phyloP scores from a whole-genome alignment of 2,888 invertebrate genomes.

The Anoplius nigerrimus region DNA sequence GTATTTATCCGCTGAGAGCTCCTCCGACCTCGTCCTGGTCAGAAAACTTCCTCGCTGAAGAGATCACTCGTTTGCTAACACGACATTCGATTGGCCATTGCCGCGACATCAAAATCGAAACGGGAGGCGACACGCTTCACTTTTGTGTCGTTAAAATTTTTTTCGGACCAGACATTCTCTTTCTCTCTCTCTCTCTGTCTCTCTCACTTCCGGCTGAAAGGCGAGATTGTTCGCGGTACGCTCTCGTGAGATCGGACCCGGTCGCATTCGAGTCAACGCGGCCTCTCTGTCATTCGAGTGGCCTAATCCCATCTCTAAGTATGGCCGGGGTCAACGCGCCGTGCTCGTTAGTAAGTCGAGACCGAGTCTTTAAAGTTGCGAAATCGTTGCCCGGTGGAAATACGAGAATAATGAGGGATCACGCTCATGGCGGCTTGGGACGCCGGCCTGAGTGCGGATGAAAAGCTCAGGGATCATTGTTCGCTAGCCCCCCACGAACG shows the following conservation, averaged over 20 bases:
- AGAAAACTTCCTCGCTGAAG: too few species aligned
- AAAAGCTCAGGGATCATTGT: too few species aligned
- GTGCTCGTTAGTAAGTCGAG: slow-evolving; percentile 40
- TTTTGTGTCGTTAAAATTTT: too few species aligned
- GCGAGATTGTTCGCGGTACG: neutral
- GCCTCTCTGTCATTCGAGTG: slow-evolving; percentile 27
- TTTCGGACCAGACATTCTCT: too few species aligned
- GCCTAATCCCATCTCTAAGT: slow-evolving; percentile 17
- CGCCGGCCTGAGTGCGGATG: neutral
- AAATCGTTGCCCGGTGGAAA: slow-evolving; percentile 17
- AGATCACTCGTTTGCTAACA: too few species aligned
- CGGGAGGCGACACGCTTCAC: too few species aligned
- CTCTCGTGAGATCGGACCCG: too few species aligned
- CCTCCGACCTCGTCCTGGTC: too few species aligned
- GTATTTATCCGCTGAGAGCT: too few species aligned
- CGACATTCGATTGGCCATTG: too few species aligned
- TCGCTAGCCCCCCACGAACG: too few species aligned
- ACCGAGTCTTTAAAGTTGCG: slow-evolving; percentile 12
- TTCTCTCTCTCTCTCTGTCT: neutral
- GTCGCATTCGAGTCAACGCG: neutral
- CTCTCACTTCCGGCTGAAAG: neutral
- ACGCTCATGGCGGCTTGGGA: neutral
- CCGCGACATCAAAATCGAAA: too few species aligned
- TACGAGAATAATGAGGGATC: slow-evolving; percentile 28
- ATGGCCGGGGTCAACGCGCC: slow-evolving; percentile 19